Conservation (phyloP, 2,888 invertebrate species). For the Drosophila suboccidentalis region DNA sequence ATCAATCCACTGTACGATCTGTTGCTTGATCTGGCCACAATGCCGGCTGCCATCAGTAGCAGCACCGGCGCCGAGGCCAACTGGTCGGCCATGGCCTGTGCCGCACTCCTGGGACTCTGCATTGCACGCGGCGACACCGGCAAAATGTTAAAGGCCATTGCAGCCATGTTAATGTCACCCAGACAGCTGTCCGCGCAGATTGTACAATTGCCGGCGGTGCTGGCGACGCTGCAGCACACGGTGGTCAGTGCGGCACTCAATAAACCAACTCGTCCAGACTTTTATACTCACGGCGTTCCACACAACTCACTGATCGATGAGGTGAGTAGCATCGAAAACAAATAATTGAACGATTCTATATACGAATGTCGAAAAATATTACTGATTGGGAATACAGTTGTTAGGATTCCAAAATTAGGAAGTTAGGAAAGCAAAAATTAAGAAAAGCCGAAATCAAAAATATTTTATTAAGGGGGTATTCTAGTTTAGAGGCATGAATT, state of each 20-base stretch:
- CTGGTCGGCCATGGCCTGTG: slow-evolving; percentile 95
- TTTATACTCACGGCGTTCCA: slow-evolving; percentile 95
- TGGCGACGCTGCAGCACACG: slow-evolving; percentile 94
- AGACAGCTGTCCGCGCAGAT: slow-evolving; percentile 91
- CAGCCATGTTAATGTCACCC: slow-evolving; percentile 95
- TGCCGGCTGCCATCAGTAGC: slow-evolving; percentile 87
- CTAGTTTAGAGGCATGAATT: no score
- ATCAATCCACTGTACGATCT: slow-evolving; percentile 93
- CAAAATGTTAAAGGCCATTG: slow-evolving; percentile 93
- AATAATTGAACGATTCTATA: no score
- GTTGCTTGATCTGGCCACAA: slow-evolving; percentile 92
- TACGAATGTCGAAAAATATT: no score
- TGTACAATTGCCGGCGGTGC: slow-evolving; percentile 93
- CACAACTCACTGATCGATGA: slow-evolving; percentile 90
- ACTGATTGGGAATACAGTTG: no score
- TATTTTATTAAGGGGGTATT: no score
- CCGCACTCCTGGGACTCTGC: slow-evolving; percentile 95
- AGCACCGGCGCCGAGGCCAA: slow-evolving; percentile 86
- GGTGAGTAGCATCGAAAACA: slow-evolving; percentile 53
- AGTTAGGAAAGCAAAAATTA: no score
- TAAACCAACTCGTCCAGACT: slow-evolving; percentile 93
- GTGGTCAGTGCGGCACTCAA: slow-evolving; percentile 95
- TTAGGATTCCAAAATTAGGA: no score
- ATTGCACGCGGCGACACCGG: slow-evolving; percentile 97
- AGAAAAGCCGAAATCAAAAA: no score